These are phyloP conservation scores for Saccostrea glomerata DNA, from an alignment of 1,140 invertebrate genomes.

Conservation along the genomic window DNA sequence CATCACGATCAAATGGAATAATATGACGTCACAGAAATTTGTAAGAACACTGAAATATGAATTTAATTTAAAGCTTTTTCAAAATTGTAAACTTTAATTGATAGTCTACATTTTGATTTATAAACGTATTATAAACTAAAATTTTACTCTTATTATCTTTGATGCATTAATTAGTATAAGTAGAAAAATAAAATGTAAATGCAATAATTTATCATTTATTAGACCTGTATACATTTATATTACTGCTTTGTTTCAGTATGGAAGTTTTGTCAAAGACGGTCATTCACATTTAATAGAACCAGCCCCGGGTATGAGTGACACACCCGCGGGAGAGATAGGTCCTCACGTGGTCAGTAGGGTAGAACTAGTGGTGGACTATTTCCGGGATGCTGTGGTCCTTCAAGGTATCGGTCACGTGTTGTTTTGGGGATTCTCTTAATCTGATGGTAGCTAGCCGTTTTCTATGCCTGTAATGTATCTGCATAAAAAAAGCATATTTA, in stretches of 20 bases:
- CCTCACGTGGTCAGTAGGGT: conserved; percentile 1
- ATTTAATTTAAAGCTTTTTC: no score
- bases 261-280: neutral
- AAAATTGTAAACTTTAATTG: neutral
- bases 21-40: conserved; percentile 31
- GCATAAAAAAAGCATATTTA: no score
- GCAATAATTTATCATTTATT: no score
- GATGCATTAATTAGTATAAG: no score
- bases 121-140: neutral
- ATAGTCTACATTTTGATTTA: neutral
- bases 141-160: no score
- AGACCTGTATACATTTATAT: no score
- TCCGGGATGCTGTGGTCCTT: conserved; percentile 7
- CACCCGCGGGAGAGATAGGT: neutral
- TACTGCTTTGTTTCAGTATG: neutral
- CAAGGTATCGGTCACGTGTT: neutral
- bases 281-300: neutral
- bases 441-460: no score
- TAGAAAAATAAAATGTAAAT: no score
- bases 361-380: neutral
- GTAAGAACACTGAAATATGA: neutral
- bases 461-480: no score
- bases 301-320: neutral
- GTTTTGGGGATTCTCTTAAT: no score
- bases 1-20: neutral